These are phyloP conservation scores for Heteropelma amictum DNA, from an alignment of 2,888 invertebrate species.

Conservation along the genomic window DNA sequence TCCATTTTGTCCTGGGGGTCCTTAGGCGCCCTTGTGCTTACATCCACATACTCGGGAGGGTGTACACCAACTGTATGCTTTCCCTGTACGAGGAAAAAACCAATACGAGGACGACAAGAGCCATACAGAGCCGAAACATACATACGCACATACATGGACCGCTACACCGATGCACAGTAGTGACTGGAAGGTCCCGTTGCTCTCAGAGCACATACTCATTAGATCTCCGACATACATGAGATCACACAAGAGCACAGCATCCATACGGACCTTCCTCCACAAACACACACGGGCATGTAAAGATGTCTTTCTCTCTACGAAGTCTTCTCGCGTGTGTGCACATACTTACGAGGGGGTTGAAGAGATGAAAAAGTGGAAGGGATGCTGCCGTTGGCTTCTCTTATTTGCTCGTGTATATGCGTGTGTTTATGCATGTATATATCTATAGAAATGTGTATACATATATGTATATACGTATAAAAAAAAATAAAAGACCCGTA, in stretches of 20 bases:
- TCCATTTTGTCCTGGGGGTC: slow-evolving; percentile 76
- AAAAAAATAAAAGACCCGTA: slow-evolving; percentile 41
- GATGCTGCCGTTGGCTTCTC: slow-evolving; percentile 54
- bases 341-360: slow-evolving; percentile 34
- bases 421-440: slow-evolving; percentile 41
- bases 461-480: neutral
- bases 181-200: slow-evolving; percentile 36
- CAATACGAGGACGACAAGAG: slow-evolving; percentile 33
- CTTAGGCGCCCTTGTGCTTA: slow-evolving; percentile 66
- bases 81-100: slow-evolving; percentile 19
- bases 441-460: neutral
- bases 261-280: slow-evolving; percentile 2
- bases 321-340: slow-evolving; percentile 36
- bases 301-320: neutral
- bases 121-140: neutral
- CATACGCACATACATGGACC: neutral
- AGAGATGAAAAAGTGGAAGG: slow-evolving; percentile 42
- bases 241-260: slow-evolving; percentile 49
- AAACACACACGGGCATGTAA: too few relatives aligned
- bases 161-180: slow-evolving; percentile 37
- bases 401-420: slow-evolving; percentile 37
- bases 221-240: slow-evolving; percentile 55
- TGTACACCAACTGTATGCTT: slow-evolving; percentile 15
- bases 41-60: slow-evolving; percentile 39
- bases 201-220: slow-evolving; percentile 59